A percentile compares a stretch with the other conserved stretches of the same genome.
Evolutionary conservation across 2,888 invertebrate species (phyloP).

Genomic region (Pandemis corylana): DNA sequence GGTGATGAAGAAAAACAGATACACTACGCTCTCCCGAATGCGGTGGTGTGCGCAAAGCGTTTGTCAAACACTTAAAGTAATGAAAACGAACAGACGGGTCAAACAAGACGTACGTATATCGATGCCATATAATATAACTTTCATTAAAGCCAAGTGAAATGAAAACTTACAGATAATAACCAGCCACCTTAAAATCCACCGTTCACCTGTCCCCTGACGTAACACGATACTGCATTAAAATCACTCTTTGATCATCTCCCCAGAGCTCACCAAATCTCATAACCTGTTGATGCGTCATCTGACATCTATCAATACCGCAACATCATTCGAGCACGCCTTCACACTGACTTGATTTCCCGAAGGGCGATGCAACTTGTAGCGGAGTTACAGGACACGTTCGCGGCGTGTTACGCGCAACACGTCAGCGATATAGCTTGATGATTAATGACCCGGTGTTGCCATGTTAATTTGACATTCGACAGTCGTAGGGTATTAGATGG

Average conservation of each 20-base stretch:
- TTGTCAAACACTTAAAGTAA: too few species aligned
- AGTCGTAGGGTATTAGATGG: slow-evolving; percentile 10
- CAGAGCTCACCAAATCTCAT: not conserved
- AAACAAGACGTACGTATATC: too few species aligned
- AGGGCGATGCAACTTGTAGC: slow-evolving; percentile 9
- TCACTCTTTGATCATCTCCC: not conserved
- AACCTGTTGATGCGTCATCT: slow-evolving; percentile 7
- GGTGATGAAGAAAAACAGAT: too few species aligned
- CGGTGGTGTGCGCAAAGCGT: too few species aligned
- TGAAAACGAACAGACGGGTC: too few species aligned
- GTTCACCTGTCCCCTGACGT: too few species aligned
- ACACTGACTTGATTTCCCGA: slow-evolving; percentile 32
- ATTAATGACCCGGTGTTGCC: slow-evolving; percentile 9
- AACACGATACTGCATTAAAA: too few species aligned
- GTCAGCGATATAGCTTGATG: slow-evolving; percentile 12
- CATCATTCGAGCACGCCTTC: not conserved
- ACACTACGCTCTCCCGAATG: too few species aligned
- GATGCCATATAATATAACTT: too few species aligned
- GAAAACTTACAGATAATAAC: too few species aligned
- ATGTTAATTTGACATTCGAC: slow-evolving; percentile 31
- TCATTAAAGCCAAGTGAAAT: too few species aligned
- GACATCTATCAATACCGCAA: not conserved
- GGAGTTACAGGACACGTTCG: slow-evolving; percentile 16
- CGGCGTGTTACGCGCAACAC: slow-evolving; percentile 1
- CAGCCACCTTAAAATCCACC: too few species aligned